These are phyloP conservation scores for Danio albolineatus DNA, from an alignment of 2,797 vertebrate genomes.

Conservation along the genomic window DNA sequence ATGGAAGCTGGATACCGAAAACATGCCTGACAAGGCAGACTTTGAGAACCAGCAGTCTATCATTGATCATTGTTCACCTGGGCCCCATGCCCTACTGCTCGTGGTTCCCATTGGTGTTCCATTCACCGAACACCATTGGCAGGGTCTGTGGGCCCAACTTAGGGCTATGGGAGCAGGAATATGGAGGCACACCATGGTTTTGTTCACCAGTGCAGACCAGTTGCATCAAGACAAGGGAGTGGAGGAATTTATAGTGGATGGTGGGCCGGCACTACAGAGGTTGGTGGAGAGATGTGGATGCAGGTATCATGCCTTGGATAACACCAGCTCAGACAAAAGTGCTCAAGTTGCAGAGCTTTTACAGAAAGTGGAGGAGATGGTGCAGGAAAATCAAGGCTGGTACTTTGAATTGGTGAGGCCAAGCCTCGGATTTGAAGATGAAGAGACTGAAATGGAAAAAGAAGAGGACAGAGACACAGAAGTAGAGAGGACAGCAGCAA, in stretches of 20 bases:
- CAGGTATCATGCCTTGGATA: constrained; percentile 81
- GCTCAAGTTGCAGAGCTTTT: constrained; percentile 79
- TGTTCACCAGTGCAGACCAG: constrained; percentile 78
- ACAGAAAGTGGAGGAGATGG: constrained; percentile 80
- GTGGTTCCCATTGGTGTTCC: constrained; percentile 76
- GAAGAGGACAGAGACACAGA: constrained; percentile 77
- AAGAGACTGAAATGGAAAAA: constrained; percentile 75
- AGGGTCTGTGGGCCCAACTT: constrained; percentile 75
- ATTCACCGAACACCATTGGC: constrained; percentile 73
- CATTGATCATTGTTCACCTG: constrained; percentile 74
- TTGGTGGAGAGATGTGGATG: constrained; percentile 80
- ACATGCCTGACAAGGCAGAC: constrained; percentile 20
- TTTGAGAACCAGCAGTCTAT: constrained; percentile 25
- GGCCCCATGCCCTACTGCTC: constrained; percentile 78
- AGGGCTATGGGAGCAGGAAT: constrained; percentile 76
- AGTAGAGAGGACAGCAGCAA: constrained; percentile 73
- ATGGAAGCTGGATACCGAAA: constrained; percentile 41
- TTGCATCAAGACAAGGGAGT: constrained; percentile 75
- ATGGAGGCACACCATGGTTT: constrained; percentile 80
- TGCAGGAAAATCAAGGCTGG: constrained; percentile 81
- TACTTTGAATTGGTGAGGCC: constrained; percentile 78
- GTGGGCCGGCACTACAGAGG: constrained; percentile 78
- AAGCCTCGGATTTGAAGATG: constrained; percentile 64
- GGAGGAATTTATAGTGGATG: constrained; percentile 79
- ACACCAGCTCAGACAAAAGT: constrained; percentile 68